Evolutionary conservation across 1,140 invertebrate genomes (phyloP).

Genomic region (Chironomus tepperi): DNA sequence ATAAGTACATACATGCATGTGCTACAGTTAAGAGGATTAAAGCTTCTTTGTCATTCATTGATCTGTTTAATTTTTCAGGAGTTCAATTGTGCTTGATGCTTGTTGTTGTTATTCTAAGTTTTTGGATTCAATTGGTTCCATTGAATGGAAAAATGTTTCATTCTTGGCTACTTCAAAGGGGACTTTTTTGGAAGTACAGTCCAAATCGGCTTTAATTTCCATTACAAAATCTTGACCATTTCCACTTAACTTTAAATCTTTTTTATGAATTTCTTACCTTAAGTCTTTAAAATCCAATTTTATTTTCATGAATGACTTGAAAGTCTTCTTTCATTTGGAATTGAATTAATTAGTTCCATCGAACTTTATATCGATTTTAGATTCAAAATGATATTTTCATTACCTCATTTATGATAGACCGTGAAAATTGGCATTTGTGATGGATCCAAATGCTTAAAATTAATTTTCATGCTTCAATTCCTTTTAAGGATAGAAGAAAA

Average conservation of each 20-base stretch:
- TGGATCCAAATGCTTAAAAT: background rate
- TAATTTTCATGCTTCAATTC: conserved; percentile 6
- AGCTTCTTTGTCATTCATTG: background rate
- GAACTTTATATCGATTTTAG: background rate
- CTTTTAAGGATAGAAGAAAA: background rate
- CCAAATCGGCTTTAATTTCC: too few species aligned
- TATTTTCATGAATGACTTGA: background rate
- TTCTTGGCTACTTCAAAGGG: background rate
- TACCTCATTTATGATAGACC: background rate
- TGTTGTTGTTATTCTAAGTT: background rate
- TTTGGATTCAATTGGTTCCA: background rate
- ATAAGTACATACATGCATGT: background rate
- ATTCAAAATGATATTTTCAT: background rate
- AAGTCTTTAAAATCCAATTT: background rate
- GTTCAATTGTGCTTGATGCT: background rate
- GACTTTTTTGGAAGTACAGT: background rate
- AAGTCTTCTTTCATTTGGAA: background rate
- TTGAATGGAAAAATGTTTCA: background rate
- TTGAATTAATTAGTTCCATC: background rate
- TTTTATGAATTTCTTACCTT: too few species aligned
- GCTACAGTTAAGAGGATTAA: conserved; percentile 17
- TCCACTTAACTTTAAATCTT: background rate
- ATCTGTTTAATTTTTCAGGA: conserved; percentile 12
- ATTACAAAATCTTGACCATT: background rate
- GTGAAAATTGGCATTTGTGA: conserved; percentile 10